Evolutionary conservation across 2,113 vertebrate genomes (phyloP), one percentile per base, ranked within the genome.

Genomic region (Xenopus borealis): DNA sequence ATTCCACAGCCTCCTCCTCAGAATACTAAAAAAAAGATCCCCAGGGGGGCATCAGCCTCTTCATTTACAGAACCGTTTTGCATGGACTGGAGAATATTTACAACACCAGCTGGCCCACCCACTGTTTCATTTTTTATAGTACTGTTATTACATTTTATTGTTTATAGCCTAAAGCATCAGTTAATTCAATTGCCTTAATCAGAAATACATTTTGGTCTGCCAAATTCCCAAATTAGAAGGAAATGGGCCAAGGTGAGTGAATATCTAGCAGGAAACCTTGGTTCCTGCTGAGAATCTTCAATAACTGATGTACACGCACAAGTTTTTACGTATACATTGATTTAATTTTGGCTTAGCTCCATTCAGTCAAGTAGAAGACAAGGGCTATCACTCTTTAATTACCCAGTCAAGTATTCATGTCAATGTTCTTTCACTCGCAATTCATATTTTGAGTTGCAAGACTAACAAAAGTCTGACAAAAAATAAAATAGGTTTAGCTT

Each of bases 81-180:
- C 65, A 67, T 50, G 46, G 65, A 16, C 45, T 50, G 65, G n/a
- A 40, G 62, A 64, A 67, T 67, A 67, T 67, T 67, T 67, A 67
- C 58, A 67, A 50, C 19, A 67, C 65, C 65, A 67, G 65, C 65
- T 67, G 65, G 65, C 65, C 65, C 65, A 67, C 65, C 65, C 65
- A 67, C 65, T 67, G 65, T 14, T 67, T 50, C 45, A 50, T 45
- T 67, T 67, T 66, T 67, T 67, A 67, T 50, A 67, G 65, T 18
- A 16, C 46, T 67, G 45, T 52, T 52, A 67, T 67, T 67, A 12
- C 19, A 67, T 67, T 67, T 67, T 67, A 67, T 46, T 67, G 65
- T 67, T 67, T 67, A 47, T 67, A 50, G 65, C 65, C 65, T 67
- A 27, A 67, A 23, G 65, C 65, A 67, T 45, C 65, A 67, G 40